Conservation (phyloP, 2,888 invertebrate species). For the Lasioglossum calceatum region DNA sequence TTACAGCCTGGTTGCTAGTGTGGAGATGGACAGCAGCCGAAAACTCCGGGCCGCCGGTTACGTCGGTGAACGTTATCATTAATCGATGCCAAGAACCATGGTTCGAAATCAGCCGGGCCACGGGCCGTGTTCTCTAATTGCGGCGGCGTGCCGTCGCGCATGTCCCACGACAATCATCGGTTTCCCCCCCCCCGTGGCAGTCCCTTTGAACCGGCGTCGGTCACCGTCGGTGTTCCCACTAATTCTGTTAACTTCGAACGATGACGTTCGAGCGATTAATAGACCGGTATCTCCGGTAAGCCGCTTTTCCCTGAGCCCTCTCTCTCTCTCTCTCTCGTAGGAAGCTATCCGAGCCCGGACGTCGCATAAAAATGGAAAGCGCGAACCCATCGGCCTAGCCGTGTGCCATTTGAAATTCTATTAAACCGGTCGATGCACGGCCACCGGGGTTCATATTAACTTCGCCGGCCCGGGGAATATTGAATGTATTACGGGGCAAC, state of each 20-base stretch:
- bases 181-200: conserved; percentile 3
- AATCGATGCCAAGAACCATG: conserved; percentile 27
- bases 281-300: background rate
- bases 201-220: conserved; percentile 5
- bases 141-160: conserved; percentile 13
- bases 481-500: conserved; percentile 40
- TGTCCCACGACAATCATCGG: conserved; percentile 33
- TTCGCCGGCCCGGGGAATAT: conserved; percentile 38
- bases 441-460: conserved; percentile 38
- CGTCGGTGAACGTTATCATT: conserved; percentile 31
- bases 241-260: conserved; percentile 35
- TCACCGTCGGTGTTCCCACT: conserved; percentile 14
- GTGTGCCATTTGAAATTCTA: conserved; percentile 45
- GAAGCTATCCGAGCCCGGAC: background rate
- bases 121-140: conserved; percentile 29
- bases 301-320: background rate
- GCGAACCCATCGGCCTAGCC: background rate
- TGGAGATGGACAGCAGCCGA: background rate
- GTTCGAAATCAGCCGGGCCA: background rate
- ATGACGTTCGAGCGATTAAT: conserved; percentile 24
- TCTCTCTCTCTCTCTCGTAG: background rate
- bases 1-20: background rate
- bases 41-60: background rate
- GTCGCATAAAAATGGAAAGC: conserved; percentile 22
- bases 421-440: conserved; percentile 33